Percentiles rank a stretch among this genome's conserved stretches.
phyloP scores from a whole-genome alignment of 2,888 invertebrate species.

The Trichacis sp. region DNA sequence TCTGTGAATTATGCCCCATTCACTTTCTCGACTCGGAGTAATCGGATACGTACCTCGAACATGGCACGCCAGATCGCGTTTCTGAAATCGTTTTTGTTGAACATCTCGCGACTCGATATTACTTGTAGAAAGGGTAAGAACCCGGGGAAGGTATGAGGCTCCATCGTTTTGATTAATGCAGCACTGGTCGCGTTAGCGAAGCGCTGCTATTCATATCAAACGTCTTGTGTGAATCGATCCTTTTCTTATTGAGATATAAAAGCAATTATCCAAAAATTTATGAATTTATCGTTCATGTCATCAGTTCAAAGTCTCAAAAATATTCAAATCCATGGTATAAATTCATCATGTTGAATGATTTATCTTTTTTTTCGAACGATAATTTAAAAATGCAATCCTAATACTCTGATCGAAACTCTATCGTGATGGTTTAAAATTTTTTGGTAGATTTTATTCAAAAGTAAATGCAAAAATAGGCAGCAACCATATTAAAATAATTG shows the following conservation, averaged over 20 bases:
- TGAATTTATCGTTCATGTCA: too few species aligned
- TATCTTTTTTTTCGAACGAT: too few species aligned
- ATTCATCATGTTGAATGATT: too few species aligned
- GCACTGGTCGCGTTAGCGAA: conserved; percentile 33
- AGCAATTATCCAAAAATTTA: too few species aligned
- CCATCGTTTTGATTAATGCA: conserved; percentile 28
- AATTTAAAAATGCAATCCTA: too few species aligned
- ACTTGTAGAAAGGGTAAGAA: conserved; percentile 19
- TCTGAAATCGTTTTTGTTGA: conserved; percentile 53
- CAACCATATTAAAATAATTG: too few species aligned
- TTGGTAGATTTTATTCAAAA: too few species aligned
- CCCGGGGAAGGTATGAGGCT: conserved; percentile 10
- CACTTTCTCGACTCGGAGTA: conserved; percentile 56
- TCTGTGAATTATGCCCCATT: conserved; percentile 57
- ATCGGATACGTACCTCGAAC: conserved; percentile 47
- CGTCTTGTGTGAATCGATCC: background rate
- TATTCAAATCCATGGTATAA: too few species aligned
- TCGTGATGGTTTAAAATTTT: too few species aligned
- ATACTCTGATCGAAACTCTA: too few species aligned
- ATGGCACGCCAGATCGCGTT: conserved; percentile 56
- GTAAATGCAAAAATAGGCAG: too few species aligned
- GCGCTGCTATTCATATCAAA: background rate
- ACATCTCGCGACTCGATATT: conserved; percentile 30
- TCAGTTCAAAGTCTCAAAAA: too few species aligned
- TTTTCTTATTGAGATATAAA: background rate